Conservation (phyloP, 1,140 invertebrate genomes). For the Calephelis virginiensis region DNA sequence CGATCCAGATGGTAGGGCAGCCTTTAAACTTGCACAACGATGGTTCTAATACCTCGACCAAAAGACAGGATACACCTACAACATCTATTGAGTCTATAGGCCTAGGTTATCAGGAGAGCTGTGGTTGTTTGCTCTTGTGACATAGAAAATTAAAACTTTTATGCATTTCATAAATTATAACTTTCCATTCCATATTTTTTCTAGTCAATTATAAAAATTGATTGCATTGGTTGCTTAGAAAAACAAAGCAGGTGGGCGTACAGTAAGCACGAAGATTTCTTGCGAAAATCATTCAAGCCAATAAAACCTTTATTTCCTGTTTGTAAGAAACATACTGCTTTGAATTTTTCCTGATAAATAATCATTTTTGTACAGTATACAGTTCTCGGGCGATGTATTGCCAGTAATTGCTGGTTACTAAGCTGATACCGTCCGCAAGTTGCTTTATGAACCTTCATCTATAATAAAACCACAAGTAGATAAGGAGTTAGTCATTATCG, state of each 20-base stretch:
- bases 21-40: too few species aligned
- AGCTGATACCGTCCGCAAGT: slow-evolving; percentile 24
- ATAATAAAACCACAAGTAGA: slow-evolving; percentile 14
- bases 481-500: slow-evolving; percentile 8
- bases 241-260: slow-evolving; percentile 8
- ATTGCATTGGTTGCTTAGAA: not conserved
- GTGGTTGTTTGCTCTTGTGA: too few species aligned
- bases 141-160: too few species aligned
- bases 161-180: not conserved
- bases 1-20: too few species aligned
- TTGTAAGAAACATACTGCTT: not conserved
- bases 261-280: not conserved
- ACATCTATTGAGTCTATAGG: too few species aligned
- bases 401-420: slow-evolving; percentile 36
- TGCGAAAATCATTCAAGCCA: not conserved
- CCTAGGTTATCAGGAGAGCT: too few species aligned
- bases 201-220: not conserved
- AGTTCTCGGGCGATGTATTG: slow-evolving; percentile 33
- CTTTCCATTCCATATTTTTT: not conserved
- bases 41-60: too few species aligned
- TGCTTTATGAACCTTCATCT: slow-evolving; percentile 5
- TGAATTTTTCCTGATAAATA: not conserved
- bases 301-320: not conserved
- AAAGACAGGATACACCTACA: too few species aligned
- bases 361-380: slow-evolving; percentile 11